Evolutionary conservation across 1,140 invertebrate species (phyloP).

Genomic region (Diprion similis): DNA sequence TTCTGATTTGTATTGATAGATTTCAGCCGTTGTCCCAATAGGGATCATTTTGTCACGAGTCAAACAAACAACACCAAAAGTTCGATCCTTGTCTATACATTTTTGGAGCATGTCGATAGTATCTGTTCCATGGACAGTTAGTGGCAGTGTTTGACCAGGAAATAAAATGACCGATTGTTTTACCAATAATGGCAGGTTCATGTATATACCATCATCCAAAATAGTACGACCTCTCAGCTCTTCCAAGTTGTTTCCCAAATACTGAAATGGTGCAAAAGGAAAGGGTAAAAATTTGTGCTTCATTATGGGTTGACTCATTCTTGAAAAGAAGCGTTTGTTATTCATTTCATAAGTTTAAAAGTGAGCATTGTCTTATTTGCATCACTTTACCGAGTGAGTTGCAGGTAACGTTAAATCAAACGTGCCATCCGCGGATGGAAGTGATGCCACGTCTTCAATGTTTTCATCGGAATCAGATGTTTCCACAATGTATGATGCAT

Average conservation of each 20-base stretch:
- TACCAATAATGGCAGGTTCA: constrained; percentile 67
- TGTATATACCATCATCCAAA: constrained; percentile 60
- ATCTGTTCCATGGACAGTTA: constrained; percentile 67
- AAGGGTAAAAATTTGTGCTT: not conserved
- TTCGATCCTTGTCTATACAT: constrained; percentile 66
- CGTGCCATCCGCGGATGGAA: constrained; percentile 31
- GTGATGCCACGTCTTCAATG: not conserved
- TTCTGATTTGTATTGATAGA: constrained; percentile 69
- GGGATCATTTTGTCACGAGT: constrained; percentile 35
- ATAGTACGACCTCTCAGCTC: constrained; percentile 69
- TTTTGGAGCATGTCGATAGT: constrained; percentile 65
- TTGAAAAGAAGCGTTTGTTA: constrained; percentile 1
- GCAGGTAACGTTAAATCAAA: constrained; percentile 63
- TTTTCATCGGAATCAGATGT: not conserved
- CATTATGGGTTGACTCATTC: constrained; percentile 11
- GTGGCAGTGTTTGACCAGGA: constrained; percentile 76
- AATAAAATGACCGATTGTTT: constrained; percentile 69
- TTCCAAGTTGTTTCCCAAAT: constrained; percentile 70
- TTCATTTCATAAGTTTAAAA: constrained; percentile 5
- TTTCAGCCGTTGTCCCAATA: constrained; percentile 77
- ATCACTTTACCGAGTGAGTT: constrained; percentile 60
- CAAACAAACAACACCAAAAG: constrained; percentile 68
- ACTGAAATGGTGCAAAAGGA: constrained; percentile 52
- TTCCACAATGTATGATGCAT: not conserved
- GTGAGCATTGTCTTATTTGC: not conserved